Evolutionary conservation across 2,113 vertebrate species (phyloP).

Genomic region (Aptenodytes forsteri): DNA sequence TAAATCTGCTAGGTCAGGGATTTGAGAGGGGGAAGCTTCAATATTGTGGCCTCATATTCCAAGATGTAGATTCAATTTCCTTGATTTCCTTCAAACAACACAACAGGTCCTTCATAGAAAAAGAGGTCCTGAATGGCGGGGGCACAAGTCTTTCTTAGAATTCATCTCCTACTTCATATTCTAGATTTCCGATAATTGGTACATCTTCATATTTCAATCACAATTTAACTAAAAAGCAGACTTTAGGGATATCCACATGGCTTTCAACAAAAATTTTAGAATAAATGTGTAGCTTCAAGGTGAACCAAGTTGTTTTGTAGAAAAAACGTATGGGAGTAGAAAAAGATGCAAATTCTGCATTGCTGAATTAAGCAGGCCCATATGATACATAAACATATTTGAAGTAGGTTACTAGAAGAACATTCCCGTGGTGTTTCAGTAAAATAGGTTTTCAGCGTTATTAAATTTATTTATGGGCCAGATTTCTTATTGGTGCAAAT

Average conservation of each 20-base stretch:
- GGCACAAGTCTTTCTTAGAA: not conserved
- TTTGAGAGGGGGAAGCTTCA: not conserved
- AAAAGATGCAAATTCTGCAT: not conserved
- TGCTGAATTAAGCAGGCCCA: not conserved
- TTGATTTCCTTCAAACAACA: not conserved
- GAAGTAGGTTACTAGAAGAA: not conserved
- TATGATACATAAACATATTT: not conserved
- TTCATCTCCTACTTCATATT: not conserved
- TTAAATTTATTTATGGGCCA: not conserved
- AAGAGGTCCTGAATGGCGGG: not conserved
- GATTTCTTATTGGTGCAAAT: not conserved
- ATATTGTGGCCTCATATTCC: not conserved
- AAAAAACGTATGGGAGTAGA: rapidly evolving
- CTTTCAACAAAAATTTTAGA: not conserved
- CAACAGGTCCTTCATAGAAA: not conserved
- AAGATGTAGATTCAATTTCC: not conserved
- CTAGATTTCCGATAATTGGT: not conserved
- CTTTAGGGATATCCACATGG: not conserved
- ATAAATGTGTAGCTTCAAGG: not conserved
- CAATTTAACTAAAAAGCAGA: not conserved
- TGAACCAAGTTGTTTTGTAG: not conserved
- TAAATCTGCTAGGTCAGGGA: not conserved
- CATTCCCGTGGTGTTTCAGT: not conserved
- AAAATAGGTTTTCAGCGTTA: not conserved
- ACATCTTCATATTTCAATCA: not conserved